Conservation (phyloP, 2,888 invertebrate species). For the Sialis lutaria region DNA sequence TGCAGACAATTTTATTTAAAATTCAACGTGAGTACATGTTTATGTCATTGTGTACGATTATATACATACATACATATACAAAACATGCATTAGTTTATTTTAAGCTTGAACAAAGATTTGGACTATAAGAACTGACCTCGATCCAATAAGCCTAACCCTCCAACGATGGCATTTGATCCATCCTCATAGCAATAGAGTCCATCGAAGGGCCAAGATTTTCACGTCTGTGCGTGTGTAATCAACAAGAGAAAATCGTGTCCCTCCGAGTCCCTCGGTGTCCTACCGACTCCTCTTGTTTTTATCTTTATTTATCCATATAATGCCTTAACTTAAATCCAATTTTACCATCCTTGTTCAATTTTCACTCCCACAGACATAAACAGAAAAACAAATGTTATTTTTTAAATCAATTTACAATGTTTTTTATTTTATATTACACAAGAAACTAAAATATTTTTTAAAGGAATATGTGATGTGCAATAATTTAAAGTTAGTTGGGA, state of each 20-base stretch:
- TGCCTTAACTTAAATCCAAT: constrained; percentile 4
- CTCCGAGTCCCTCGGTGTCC: constrained; percentile 7
- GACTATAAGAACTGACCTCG: constrained; percentile 2
- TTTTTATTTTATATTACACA: no score
- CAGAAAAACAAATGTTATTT: neutral
- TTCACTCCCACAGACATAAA: neutral
- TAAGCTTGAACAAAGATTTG: neutral
- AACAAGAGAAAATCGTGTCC: constrained; percentile 5
- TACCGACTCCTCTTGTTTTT: neutral
- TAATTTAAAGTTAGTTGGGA: no score
- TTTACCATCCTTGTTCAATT: constrained; percentile 2
- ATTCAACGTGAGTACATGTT: no score
- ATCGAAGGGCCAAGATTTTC: constrained; percentile 7
- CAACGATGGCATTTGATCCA: constrained; percentile 3
- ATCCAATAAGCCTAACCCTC: neutral
- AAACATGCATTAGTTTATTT: no score
- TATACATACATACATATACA: no score
- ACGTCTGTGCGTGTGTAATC: neutral
- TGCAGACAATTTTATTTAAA: no score
- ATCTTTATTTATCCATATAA: neutral
- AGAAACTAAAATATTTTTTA: no score
- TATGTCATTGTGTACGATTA: no score
- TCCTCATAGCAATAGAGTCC: constrained; percentile 2
- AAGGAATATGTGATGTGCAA: no score
- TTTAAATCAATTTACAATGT: neutral